Evolutionary conservation across 2,797 vertebrate genomes (phyloP).

Genomic region (Brachyrhaphis roseni): DNA sequence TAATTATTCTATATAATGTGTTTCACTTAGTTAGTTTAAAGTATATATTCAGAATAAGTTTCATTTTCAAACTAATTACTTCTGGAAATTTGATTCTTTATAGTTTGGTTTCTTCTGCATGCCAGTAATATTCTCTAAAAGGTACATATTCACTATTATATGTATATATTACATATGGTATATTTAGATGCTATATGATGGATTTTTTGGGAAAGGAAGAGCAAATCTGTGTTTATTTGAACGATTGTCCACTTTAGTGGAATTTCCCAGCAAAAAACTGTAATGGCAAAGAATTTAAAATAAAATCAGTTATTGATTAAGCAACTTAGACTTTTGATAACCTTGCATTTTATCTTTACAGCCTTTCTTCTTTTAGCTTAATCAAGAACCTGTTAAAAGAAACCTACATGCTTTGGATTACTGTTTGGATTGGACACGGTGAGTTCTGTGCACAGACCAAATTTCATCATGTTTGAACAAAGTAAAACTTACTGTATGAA

Average conservation of each 20-base stretch:
- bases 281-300: background rate
- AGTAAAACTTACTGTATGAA: constrained; percentile 33
- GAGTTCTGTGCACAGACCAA: constrained; percentile 39
- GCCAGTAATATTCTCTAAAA: background rate
- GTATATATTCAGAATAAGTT: background rate
- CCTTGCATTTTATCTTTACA: background rate
- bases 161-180: background rate
- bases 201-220: background rate
- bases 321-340: background rate
- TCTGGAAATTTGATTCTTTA: background rate
- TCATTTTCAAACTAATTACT: background rate
- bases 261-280: background rate
- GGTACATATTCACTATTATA: background rate
- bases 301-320: background rate
- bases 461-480: constrained; percentile 48
- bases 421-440: constrained; percentile 20
- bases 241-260: background rate
- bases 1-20: background rate
- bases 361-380: background rate
- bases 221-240: background rate
- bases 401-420: constrained; percentile 29
- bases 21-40: background rate
- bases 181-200: background rate
- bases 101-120: background rate
- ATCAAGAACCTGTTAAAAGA: background rate